Base-by-base conservation (phyloP, 2,888 invertebrate genomes). In the Aelia acuminata region DNA sequence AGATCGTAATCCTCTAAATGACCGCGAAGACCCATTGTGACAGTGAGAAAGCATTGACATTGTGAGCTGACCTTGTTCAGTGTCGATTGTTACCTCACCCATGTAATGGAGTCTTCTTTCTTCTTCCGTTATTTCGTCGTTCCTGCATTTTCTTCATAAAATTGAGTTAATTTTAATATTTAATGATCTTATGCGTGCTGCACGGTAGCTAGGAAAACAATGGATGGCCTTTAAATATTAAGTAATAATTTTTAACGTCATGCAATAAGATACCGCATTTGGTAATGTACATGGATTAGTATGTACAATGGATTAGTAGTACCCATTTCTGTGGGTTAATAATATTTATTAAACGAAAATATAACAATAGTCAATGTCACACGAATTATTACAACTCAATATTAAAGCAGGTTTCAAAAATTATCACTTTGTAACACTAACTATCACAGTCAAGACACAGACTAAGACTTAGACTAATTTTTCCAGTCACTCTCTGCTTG, bases 171-270 rank as follows among this genome's bases (percentile, higher is more conserved):
- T 63, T 53, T 63, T 1, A 31, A 70, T 18, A 18, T 70, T 31
- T 70, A 70, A 70, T n/a, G n/a, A n/a, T 70, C 35, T 63, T 15
- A 15, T 31, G 35, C 63, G 63, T 70, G 63, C 63, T 70, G 31
- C 63, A 70, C 63, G 63, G 7, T 63, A 63, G 63, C 0, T n/a
- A 63, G 31, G 18, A 1, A 31, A 31, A 31, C 31, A 63, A 63
- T 63, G 31, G 13, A 57, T 8, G 53, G 53, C n/a, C 53, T 57
- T 26, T 15, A 63, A 63, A 31, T 31, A 31, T 63, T 4, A 26
- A 4, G 57, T 26, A 26, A 57, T 26, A 26, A 11, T 26, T 13
- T 13, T 57, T 57, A 26, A 57, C 15, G 22, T 18, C 31, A 31
- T 31, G 63, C 31, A 31, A 63, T 31, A 31, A 63, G 31, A 31